Base-by-base conservation (phyloP, 2,113 vertebrate genomes). In the Pseudopodoces humilis region DNA sequence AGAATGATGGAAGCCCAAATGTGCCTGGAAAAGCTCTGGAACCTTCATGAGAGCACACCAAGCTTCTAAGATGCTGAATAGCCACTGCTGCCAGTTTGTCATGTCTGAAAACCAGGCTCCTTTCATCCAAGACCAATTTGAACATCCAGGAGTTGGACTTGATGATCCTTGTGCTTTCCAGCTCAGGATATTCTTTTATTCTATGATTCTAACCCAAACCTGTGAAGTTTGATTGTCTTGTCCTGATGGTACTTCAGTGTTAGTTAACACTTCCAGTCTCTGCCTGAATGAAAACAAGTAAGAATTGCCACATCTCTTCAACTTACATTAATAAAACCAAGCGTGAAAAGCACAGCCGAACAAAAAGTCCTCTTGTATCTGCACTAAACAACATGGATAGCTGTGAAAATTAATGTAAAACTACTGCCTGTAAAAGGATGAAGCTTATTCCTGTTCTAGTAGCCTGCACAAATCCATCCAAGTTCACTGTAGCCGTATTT, bases 391-490 rank as follows among this genome's bases (percentile, higher is more conserved):
- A 76, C 72, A 78, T 0, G 9, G n/a, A 49, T 24, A 86, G 46
- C 68, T 75, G 68, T 43, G 62, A 90, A 94, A 90, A 97, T 86
- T 70, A 68, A 93, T 69, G 64, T 62, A 88, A 91, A 90, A 60
- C 41, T 44, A 41, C 59, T 64, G 69, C 65, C 75, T 88, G 64
- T 46, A 92, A 75, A 68, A 72, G 12, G 39, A 74, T 86, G 64
- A 88, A 63, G 72, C 46, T 86, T 49, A 84, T 95, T 53, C 52
- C 31, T 63, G 52, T 84, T 88, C 76, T 64, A 82, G 64, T 6
- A 90, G 60, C 60, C 64, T 93, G 83, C 80, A 94, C 60, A 95
- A 96, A 83, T 88, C 79, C 56, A 74, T 46, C 88, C 72, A 90
- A 88, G 83, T 78, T 86, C 90, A 94, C 52, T 39, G 47, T 90